Evolutionary conservation across 23 tunicate genomes (phyloP), one percentile per base, ranked within the genome.

Genomic region (Styela clava): DNA sequence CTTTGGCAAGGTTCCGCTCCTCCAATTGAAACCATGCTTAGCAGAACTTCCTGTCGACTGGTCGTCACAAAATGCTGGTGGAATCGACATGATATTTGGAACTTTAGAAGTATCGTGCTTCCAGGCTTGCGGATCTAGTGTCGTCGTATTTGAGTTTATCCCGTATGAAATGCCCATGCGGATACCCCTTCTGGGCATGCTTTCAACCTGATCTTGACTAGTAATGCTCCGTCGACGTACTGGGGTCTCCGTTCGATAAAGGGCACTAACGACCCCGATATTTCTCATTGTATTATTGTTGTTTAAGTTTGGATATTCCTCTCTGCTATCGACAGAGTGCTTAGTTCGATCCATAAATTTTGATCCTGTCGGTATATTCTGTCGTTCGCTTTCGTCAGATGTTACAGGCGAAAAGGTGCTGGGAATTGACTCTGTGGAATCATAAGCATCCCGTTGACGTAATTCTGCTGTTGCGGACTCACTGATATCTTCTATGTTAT

Each of bases 251-350:
- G 71, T 34, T 68, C 69, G 25, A 72, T 83, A 26, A 27, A 67
- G 30, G 23, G 71, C 71, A 73, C 74, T 63, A 0, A 85, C 91
- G 27, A 87, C 83, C 2, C 91, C 91, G 25, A 87, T 63, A 29
- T 69, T 63, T 64, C 71, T 36, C 32, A 72, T 73, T 31, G 63
- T 81, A 69, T 79, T 79, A 26, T 31, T 30, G 44, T 78, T 78
- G 28, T 83, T 67, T 24, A 67, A 22, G 22, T 67, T 67, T 22
- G 71, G 16, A 25, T 67, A 7, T 24, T 27, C 71, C 12, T 67
- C 24, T 29, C 0, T 0, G 24, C 16, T 27, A 67, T 29, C 22
- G 24, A 24, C 22, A 18, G 22, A 16, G 23, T 27, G 31, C 56
- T 44, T 44, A 7, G 56, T 44, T 5, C 12, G 7, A 44, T 44